Base-by-base conservation (phyloP, 2,113 vertebrate genomes). In the Chamaetylas fuelleborni region DNA sequence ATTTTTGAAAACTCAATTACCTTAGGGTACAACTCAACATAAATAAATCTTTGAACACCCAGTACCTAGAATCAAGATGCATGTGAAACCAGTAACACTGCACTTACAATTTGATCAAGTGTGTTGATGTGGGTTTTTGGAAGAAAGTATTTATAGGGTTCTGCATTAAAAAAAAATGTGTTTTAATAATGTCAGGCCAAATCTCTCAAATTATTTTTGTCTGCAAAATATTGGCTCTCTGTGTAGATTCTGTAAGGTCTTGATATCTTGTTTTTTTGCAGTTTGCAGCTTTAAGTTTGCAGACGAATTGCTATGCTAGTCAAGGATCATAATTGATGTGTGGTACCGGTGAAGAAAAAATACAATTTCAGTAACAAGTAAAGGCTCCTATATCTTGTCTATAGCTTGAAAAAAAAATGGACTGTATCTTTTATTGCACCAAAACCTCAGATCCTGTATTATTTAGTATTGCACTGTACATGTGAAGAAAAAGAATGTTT, bases 41-140 rank as follows among this genome's bases (percentile, higher is more conserved):
- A 98, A 98, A 98, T 97, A 98, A 98, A 97, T 98, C 98, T 98
- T 98, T 98, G 97, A 98, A 97, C 96, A 97, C 97, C 88, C 86
- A 82, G 91, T 97, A 96, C 92, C 92, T 97, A 76, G 95, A 98
- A 98, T 98, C 96, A 95, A 97, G 98, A 98, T 98, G 96, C 95
- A 93, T 96, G 84, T 97, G 98, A 98, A 98, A 97, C 96, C 97
- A 95, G 97, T 98, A 98, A 97, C 94, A 42, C 58, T 67, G 93
- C 97, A 98, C 96, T 97, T 97, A 97, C 94, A 98, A 96, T 96
- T 96, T 95, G 97, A 97, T 98, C 79, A 93, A 97, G 97, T 97
- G 93, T 66, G 45, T 70, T 91, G 51, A 20, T 81, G 24, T 64
- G 19, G 17, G 9, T 23, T 86, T 96, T 87, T 91, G 36, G 40